These are phyloP conservation scores for Lerista edwardsae DNA, from an alignment of 2,797 vertebrate species.

Conservation along the genomic window DNA sequence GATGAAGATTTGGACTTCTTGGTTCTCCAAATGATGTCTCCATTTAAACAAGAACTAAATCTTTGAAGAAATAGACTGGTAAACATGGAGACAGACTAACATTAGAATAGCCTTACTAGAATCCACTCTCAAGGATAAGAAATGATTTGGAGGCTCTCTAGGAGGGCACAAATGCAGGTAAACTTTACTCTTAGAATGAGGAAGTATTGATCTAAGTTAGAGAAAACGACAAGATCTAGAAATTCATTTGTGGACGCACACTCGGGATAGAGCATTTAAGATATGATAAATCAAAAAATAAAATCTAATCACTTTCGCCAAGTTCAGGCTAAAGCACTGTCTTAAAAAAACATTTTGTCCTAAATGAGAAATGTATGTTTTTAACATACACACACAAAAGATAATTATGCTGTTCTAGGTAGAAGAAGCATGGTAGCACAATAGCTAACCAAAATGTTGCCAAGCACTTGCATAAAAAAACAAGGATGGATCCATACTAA, in stretches of 20 bases:
- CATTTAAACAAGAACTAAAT: neutral
- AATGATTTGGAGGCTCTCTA: neutral
- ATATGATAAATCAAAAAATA: neutral
- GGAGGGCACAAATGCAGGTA: conserved; percentile 19
- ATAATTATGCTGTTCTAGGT: conserved; percentile 5
- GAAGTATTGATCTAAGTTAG: too few relatives aligned
- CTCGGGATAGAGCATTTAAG: conserved; percentile 22
- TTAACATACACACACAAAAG: neutral
- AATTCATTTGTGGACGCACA: conserved; percentile 4
- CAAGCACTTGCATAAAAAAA: neutral
- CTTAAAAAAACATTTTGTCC: neutral
- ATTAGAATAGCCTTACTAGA: conserved; percentile 28
- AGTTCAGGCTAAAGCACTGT: neutral
- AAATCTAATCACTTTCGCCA: neutral
- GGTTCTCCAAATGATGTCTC: conserved; percentile 27
- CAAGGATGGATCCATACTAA: neutral
- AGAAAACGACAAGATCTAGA: neutral
- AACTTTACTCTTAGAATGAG: neutral
- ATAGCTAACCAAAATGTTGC: conserved; percentile 8
- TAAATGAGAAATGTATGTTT: neutral
- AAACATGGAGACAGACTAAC: conserved; percentile 58
- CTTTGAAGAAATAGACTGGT: conserved; percentile 53
- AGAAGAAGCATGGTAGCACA: rapidly evolving
- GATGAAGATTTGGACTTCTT: conserved; percentile 18
- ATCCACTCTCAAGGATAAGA: neutral